These are phyloP conservation scores for Littorina saxatilis DNA, from an alignment of 1,140 invertebrate genomes.

Conservation along the genomic window DNA sequence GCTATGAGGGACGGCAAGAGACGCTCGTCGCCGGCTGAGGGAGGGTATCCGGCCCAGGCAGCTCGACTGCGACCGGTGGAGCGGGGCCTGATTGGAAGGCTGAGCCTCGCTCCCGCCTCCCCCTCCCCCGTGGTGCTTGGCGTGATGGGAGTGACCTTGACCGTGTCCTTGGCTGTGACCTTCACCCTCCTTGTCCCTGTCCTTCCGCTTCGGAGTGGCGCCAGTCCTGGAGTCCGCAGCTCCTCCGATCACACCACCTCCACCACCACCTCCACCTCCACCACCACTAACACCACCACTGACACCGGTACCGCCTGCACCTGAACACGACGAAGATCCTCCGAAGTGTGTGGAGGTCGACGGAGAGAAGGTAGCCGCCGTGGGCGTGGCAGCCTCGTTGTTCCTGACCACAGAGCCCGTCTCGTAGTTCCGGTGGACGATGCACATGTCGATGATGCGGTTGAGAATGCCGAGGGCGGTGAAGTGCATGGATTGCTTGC, in stretches of 20 bases:
- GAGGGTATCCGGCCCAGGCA: slow-evolving; percentile 49
- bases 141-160: neutral
- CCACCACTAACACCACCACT: too few species aligned
- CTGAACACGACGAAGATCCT: neutral
- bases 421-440: slow-evolving; percentile 70
- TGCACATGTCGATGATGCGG: slow-evolving; percentile 79
- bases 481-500: slow-evolving; percentile 80
- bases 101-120: neutral
- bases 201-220: neutral
- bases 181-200: neutral
- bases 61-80: slow-evolving; percentile 27
- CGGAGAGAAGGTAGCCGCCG: neutral
- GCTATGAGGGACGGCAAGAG: slow-evolving; percentile 45
- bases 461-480: slow-evolving; percentile 80
- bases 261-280: neutral
- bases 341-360: neutral
- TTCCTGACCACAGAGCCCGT: slow-evolving; percentile 50
- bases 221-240: neutral
- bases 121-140: neutral
- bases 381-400: slow-evolving; percentile 20
- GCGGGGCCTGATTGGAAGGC: slow-evolving; percentile 3
- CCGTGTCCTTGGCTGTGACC: neutral
- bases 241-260: neutral
- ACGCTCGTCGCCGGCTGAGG: slow-evolving; percentile 46
- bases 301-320: neutral